Base-by-base conservation (phyloP, 2,797 vertebrate species). In the Octomys mimax region DNA sequence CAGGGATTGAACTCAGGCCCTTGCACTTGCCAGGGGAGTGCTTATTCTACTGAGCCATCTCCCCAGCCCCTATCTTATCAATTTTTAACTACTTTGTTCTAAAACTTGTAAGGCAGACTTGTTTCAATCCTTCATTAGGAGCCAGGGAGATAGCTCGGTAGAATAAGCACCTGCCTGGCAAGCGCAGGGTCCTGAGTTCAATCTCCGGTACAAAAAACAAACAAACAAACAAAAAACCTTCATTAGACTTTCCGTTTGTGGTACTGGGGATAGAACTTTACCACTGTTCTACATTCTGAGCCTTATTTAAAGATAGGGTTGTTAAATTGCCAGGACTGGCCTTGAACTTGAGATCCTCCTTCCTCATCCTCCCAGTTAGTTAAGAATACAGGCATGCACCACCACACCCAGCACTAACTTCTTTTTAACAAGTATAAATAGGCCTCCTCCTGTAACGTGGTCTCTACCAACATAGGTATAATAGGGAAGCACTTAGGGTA, bases 361-460 rank as follows among this genome's bases (percentile, higher is more conserved):
- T 46, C 24, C 73, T 77, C 42, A 49, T 46, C 42, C 11, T 75
- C 73, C 24, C 26, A 78, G 28, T 9, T 73, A 73, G 71, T 49
- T 19, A 46, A 31, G 26, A 52, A 11, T 33, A 19, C 28, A 52
- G 46, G 18, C 28, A 19, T 78, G 9, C 8, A 78, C 75, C 28
- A 33, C 75, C 46, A 78, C 16, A 52, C 46, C 75, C 46, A 52
- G 46, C 46, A 54, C 66, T 71, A 46, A 64, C 82, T 89, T 89
- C 31, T 94, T 93, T 93, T 87, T 94, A 66, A 49, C 87, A 36
- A 92, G n/a, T 93, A 90, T 73, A 42, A 94, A 84, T 87, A 84
- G 36, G 21, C 54, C 82, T 95, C 26, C 9, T 95, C 9, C 19
- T 10, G 28, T 87, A 28, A 9, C 10, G 22, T 82, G 57, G 59